Evolutionary conservation across 2,888 invertebrate genomes (phyloP).

Genomic region (Eupelmus urozonus): DNA sequence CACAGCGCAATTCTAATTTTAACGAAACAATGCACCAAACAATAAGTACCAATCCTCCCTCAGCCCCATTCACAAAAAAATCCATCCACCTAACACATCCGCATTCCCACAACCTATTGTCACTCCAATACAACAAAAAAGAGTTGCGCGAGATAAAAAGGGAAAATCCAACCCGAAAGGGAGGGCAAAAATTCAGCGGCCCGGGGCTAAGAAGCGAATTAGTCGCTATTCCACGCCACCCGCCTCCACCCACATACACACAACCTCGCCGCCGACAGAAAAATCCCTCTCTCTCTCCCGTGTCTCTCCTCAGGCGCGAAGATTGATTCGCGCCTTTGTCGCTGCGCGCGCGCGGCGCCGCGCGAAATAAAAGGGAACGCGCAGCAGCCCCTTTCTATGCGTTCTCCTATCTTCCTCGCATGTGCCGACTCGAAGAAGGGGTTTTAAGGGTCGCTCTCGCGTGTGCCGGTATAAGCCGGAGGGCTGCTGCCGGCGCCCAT

Average conservation of each 20-base stretch:
- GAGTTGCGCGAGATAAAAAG: constrained; percentile 2
- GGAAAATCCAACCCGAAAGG: background rate
- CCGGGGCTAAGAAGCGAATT: constrained; percentile 56
- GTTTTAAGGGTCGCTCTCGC: too few species aligned
- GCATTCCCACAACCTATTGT: constrained; percentile 9
- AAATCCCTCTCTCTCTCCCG: constrained; percentile 1
- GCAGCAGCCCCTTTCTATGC: background rate
- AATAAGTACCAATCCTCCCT: background rate
- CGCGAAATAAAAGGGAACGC: constrained; percentile 28
- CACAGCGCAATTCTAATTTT: too few species aligned
- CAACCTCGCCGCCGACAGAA: constrained; percentile 1
- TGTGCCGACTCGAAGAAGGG: too few species aligned
- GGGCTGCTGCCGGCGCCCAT: background rate
- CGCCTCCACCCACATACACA: background rate
- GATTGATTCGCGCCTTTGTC: constrained; percentile 50
- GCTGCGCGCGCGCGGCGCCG: background rate
- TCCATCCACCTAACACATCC: background rate
- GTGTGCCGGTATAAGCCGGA: too few species aligned
- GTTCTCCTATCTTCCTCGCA: too few species aligned
- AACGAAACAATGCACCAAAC: too few species aligned
- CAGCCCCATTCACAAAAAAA: constrained; percentile 2
- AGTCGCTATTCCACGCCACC: constrained; percentile 26
- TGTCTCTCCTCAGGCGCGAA: constrained; percentile 41
- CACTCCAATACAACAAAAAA: constrained; percentile 13
- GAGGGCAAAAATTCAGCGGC: background rate